Base-by-base conservation (phyloP, 37 sponge, comb jelly and placozoan species). In the Hormiphora californensis region DNA sequence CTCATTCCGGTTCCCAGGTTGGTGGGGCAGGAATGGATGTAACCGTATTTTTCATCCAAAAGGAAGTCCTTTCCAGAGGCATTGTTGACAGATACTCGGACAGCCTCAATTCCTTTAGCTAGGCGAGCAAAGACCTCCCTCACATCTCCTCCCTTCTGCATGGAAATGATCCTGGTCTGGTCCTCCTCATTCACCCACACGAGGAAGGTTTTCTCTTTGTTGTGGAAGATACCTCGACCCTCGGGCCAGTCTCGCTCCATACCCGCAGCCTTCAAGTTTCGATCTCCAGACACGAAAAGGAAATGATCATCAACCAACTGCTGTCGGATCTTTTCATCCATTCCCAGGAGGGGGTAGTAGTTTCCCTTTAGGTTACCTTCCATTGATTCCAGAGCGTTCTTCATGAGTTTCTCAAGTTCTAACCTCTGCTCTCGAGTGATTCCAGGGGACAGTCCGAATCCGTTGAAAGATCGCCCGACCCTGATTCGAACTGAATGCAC, bases 131-230 rank as follows among this genome's bases (percentile, higher is more conserved):
- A 90, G 25, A 90, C 90, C 17, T 40, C 57, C 23, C 55, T 51
- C 21, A 90, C 87, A 65, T 90, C 78, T 0, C 90, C 90, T 5
- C 90, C 87, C 53, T 87, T 51, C 90, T 90, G 61, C 90, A 90
- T 90, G 0, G 90, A 87, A 32, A 90, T 90, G 57, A 90, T 69
- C 17, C 90, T 65, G 0, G 69, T 67, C 54, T 90, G 90, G 61
- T 90, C 90, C 81, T 90, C 90, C 61, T 90, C 90, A 63, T 90
- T 90, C 7, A 90, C 88, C 90, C 90, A 90, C 62, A 88, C 87
- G 39, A 90, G 61, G 69, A 90, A 90, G 41, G 62, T 88, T 57
- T 90, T 90, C 31, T 87, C 87, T 49, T 73, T 63, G 90, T 90
- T 90, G 62, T 90, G 90, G 54, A 39, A 90, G 57, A 90, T 90